Evolutionary conservation across 1,140 invertebrate species (phyloP).

Genomic region (Triops cancriformis): DNA sequence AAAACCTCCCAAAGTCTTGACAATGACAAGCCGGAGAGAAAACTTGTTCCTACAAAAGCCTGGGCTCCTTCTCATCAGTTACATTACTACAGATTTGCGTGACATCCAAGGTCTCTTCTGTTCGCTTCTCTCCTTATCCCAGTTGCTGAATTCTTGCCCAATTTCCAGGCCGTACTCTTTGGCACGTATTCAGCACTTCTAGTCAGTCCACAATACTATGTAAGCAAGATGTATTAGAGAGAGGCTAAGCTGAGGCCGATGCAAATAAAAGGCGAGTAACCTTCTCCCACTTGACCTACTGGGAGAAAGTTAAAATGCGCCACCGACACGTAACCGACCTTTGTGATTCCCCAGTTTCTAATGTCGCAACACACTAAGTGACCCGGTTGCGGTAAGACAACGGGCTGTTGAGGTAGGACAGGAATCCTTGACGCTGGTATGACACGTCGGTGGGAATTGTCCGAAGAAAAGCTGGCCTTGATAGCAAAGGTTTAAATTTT

Average conservation of each 20-base stretch:
- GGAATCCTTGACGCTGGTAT: no score
- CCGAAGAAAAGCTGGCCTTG: no score
- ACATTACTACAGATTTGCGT: constrained; percentile 10
- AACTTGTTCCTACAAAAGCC: neutral
- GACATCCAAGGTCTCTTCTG: neutral
- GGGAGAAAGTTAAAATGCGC: neutral
- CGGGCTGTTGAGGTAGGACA: no score
- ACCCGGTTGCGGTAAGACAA: no score
- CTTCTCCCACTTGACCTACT: neutral
- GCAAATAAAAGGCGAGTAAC: neutral
- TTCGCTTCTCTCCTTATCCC: neutral
- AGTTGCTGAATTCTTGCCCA: neutral
- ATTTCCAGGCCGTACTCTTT: neutral
- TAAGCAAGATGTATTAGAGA: neutral
- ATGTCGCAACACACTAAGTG: no score
- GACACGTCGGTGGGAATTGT: no score
- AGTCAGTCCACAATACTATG: neutral
- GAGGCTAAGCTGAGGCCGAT: neutral
- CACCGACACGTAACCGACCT: neutral
- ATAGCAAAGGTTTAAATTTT: no score
- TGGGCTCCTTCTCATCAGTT: neutral
- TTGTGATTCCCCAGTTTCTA: neutral
- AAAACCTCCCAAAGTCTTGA: neutral
- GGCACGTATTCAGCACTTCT: neutral
- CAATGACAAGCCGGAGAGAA: neutral